phyloP scores from a whole-genome alignment of 2,113 vertebrate genomes.

The Cichladusa arquata region DNA sequence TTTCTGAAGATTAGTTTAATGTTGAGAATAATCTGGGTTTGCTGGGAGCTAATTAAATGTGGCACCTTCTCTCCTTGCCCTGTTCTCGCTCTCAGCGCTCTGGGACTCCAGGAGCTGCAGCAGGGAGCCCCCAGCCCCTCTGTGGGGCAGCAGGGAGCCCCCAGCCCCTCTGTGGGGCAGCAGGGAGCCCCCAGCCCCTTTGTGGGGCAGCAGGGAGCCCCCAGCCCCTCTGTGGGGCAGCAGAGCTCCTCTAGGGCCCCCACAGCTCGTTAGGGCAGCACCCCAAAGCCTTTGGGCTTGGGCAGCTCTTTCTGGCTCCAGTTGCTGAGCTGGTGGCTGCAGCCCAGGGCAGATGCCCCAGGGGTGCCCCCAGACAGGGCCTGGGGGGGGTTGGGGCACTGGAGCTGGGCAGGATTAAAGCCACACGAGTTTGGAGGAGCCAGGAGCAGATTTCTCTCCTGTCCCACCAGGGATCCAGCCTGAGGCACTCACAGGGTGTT shows the following conservation, averaged over 20 bases:
- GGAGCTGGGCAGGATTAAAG: rapidly evolving
- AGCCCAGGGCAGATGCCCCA: neutral
- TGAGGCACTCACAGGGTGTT: neutral
- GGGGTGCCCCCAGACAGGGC: neutral
- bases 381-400: neutral
- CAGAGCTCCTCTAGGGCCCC: neutral
- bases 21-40: conserved; percentile 39
- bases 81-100: neutral
- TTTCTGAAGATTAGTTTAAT: conserved; percentile 50
- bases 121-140: neutral
- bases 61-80: neutral
- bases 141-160: neutral
- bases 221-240: too few relatives aligned
- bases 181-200: neutral
- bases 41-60: conserved; percentile 22
- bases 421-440: neutral
- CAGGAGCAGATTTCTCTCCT: neutral
- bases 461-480: neutral
- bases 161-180: neutral
- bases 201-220: neutral
- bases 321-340: neutral
- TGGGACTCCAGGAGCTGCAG: neutral
- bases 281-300: neutral
- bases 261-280: neutral
- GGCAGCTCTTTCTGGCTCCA: neutral